These are phyloP conservation scores for Epinephelus lanceolatus DNA, from an alignment of 2,113 vertebrate species.

Conservation along the genomic window DNA sequence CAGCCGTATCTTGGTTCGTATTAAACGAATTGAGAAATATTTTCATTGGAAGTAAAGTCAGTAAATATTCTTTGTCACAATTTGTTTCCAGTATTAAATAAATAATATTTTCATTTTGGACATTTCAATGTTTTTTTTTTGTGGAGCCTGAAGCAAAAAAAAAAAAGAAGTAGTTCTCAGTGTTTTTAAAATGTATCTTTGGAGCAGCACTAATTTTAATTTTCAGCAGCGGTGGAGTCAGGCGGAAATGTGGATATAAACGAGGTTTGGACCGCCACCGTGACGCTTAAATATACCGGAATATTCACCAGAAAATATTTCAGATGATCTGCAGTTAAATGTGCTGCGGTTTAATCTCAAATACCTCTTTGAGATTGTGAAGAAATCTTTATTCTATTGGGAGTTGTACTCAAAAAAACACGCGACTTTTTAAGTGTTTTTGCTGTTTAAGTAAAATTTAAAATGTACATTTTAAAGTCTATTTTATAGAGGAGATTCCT, in stretches of 20 bases:
- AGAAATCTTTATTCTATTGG: background rate
- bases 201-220: background rate
- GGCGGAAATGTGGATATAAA: background rate
- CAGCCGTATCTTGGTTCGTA: background rate
- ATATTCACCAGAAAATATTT: background rate
- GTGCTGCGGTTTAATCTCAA: background rate
- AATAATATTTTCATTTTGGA: slow-evolving; percentile 47
- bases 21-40: slow-evolving; percentile 2
- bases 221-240: background rate
- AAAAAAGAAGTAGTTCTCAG: background rate
- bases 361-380: background rate
- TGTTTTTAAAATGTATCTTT: background rate
- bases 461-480: background rate
- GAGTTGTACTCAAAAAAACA: background rate
- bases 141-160: background rate
- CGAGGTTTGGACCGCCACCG: background rate
- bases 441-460: background rate
- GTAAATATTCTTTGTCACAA: slow-evolving; percentile 17
- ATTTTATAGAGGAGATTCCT: background rate
- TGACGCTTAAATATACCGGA: background rate
- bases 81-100: slow-evolving; percentile 52
- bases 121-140: background rate
- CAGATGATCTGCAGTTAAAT: background rate
- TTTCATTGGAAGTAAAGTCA: slow-evolving; percentile 2
- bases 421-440: background rate